Evolutionary conservation across 2,797 vertebrate genomes (phyloP).

Genomic region (Micrastur ruficollis): DNA sequence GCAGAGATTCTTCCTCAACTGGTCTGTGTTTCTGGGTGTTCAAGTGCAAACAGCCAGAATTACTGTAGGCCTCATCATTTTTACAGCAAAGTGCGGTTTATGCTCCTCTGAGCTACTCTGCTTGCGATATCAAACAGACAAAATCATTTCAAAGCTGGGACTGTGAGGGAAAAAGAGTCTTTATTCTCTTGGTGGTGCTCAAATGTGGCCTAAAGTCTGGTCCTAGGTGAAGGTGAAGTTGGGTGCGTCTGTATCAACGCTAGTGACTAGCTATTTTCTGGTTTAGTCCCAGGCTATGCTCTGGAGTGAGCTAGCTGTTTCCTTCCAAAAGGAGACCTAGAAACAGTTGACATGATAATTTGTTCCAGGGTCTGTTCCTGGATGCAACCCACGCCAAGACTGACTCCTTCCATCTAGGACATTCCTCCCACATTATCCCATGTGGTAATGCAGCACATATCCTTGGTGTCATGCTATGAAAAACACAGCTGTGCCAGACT

Average conservation of each 20-base stretch:
- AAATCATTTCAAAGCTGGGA: background rate
- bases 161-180: background rate
- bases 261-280: background rate
- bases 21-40: background rate
- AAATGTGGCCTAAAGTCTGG: background rate
- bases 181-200: background rate
- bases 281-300: background rate
- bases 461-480: slow-evolving; percentile 35
- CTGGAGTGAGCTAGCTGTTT: background rate
- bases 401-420: slow-evolving; percentile 14
- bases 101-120: background rate
- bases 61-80: background rate
- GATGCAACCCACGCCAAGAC: background rate
- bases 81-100: background rate
- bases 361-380: slow-evolving; percentile 46
- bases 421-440: slow-evolving; percentile 27
- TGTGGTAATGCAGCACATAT: background rate
- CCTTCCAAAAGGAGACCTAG: background rate
- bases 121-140: background rate
- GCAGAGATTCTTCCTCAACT: background rate
- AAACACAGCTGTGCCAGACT: slow-evolving; percentile 17
- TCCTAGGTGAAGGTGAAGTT: background rate
- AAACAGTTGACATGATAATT: background rate
- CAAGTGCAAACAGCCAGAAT: background rate
- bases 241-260: background rate